Percentiles rank a stretch among this genome's conserved stretches.
Evolutionary conservation across 2,888 invertebrate genomes (phyloP).

Genomic region (Microplitis deprimator): DNA sequence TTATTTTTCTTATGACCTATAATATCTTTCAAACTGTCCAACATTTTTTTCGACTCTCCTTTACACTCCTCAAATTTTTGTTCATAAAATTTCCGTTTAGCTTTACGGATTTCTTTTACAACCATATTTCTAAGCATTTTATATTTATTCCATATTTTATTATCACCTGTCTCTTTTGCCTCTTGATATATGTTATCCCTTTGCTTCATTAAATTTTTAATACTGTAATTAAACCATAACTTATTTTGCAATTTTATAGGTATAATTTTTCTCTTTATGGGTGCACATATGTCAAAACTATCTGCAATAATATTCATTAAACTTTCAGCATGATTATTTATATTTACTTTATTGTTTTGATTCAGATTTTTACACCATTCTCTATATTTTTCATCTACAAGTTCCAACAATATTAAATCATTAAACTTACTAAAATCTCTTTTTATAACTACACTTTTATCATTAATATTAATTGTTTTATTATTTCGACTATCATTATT

Average conservation of each 20-base stretch:
- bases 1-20: too few relatives aligned
- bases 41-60: too few relatives aligned
- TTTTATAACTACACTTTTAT: too few relatives aligned
- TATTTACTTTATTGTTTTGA: too few relatives aligned
- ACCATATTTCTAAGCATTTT: constrained; percentile 21
- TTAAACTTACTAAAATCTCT: too few relatives aligned
- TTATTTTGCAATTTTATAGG: constrained; percentile 34
- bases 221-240: constrained; percentile 24
- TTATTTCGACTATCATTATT: too few relatives aligned
- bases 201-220: neutral
- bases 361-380: too few relatives aligned
- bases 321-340: constrained; percentile 11
- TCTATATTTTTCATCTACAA: too few relatives aligned
- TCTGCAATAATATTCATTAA: neutral
- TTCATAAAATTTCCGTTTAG: neutral
- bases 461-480: too few relatives aligned
- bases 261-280: constrained; percentile 17
- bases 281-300: constrained; percentile 14
- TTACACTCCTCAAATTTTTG: too few relatives aligned
- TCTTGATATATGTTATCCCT: constrained; percentile 26
- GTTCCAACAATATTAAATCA: too few relatives aligned
- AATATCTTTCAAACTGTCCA: too few relatives aligned
- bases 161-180: neutral
- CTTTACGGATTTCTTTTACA: neutral
- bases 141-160: constrained; percentile 18